A percentile compares a stretch with the other conserved stretches of the same genome.
Evolutionary conservation across 2,888 invertebrate species (phyloP).

Genomic region (Macrostomum cliftonense): DNA sequence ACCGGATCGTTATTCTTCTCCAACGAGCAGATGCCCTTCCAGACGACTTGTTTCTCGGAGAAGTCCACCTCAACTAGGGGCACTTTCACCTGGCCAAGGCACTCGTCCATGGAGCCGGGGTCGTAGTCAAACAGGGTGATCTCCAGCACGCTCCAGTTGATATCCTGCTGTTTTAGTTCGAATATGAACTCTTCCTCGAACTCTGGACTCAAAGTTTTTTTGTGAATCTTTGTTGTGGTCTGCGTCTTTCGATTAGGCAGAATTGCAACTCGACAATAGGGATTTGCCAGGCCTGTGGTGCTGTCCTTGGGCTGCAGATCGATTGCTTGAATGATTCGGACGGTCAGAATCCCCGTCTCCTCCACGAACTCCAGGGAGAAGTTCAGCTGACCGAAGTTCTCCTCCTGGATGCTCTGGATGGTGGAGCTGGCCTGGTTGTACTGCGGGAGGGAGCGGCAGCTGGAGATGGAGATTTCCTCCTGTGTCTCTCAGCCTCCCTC

Average conservation of each 20-base stretch:
- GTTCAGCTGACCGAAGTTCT: too few relatives aligned
- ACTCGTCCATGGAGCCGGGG: conserved; percentile 47
- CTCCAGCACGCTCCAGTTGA: conserved; percentile 45
- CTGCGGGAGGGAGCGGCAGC: too few relatives aligned
- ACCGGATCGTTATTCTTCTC: conserved; percentile 13
- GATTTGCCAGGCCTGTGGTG: not conserved
- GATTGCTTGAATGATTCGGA: too few relatives aligned
- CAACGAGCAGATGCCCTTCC: conserved; percentile 41
- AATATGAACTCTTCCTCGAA: conserved; percentile 53
- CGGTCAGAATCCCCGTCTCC: too few relatives aligned
- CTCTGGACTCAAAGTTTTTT: conserved; percentile 48
- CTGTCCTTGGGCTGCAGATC: too few relatives aligned
- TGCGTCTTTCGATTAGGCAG: conserved; percentile 46
- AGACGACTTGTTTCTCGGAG: conserved; percentile 43
- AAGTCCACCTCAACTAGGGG: conserved; percentile 45
- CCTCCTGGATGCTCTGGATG: too few relatives aligned
- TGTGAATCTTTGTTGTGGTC: conserved; percentile 48
- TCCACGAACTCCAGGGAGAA: too few relatives aligned
- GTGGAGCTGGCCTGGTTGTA: too few relatives aligned
- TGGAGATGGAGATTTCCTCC: too few relatives aligned
- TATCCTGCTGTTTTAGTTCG: conserved; percentile 40
- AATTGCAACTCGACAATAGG: not conserved
- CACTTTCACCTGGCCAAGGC: conserved; percentile 46
- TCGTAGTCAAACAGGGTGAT: conserved; percentile 49
- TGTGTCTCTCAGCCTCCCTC: too few relatives aligned